Percentiles rank a stretch among this genome's conserved stretches.
Evolutionary conservation across 23 tunicate genomes (phyloP).

Genomic region (Styela clava): DNA sequence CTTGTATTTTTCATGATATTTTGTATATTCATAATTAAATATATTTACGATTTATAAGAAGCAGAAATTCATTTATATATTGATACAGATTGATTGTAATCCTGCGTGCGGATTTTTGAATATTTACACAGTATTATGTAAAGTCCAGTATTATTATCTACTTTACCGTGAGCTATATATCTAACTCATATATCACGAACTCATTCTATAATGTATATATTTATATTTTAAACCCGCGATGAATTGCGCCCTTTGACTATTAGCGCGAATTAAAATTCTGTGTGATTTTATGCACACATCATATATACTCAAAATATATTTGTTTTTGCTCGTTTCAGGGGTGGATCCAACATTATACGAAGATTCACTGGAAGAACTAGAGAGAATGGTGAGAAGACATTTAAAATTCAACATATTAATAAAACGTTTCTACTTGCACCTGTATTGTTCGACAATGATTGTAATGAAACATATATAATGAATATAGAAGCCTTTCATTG

Average conservation of each 20-base stretch:
- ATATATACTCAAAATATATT: neutral
- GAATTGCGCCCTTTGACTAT: neutral
- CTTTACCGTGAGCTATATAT: neutral
- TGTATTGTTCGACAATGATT: no score
- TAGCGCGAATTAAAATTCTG: neutral
- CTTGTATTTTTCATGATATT: neutral
- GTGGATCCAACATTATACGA: neutral
- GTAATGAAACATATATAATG: no score
- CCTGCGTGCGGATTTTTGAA: no score
- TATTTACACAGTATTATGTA: no score
- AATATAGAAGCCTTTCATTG: no score
- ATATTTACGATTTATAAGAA: neutral
- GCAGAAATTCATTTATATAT: no score
- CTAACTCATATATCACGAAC: no score
- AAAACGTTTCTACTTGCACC: no score
- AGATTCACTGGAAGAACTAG: neutral
- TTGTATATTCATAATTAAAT: neutral
- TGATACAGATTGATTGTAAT: no score
- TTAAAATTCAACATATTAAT: no score
- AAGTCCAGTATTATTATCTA: neutral
- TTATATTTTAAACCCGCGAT: neutral
- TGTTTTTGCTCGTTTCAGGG: neutral
- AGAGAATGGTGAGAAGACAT: neutral
- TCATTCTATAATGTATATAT: no score
- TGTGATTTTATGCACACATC: no score